phyloP scores from a whole-genome alignment of 2,797 vertebrate species.

The Liparis tanakae region DNA sequence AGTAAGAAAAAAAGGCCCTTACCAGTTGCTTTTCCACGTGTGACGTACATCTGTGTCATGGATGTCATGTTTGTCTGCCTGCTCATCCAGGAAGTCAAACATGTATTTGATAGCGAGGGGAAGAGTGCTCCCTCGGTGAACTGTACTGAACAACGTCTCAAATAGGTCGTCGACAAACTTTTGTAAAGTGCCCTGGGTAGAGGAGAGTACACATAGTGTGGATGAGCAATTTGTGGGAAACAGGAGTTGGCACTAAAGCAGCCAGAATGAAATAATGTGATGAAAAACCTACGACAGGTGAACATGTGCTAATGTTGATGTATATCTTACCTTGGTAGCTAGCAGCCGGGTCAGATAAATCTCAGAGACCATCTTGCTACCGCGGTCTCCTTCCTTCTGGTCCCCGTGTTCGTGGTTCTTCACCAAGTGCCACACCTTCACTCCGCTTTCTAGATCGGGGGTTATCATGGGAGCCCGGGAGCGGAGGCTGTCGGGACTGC shows the following conservation, averaged over 20 bases:
- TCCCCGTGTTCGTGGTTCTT: constrained; percentile 99
- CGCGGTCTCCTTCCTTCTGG: constrained; percentile 97
- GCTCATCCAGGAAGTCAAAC: constrained; percentile 99
- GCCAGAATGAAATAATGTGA: not conserved
- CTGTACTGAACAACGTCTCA: constrained; percentile 98
- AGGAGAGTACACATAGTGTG: not conserved
- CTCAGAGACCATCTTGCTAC: constrained; percentile 99
- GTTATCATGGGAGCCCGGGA: constrained; percentile 98
- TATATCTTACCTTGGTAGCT: constrained; percentile 87
- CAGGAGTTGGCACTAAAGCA: not conserved
- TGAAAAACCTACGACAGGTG: not conserved
- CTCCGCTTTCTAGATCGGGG: constrained; percentile 95
- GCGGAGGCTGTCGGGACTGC: constrained; percentile 96
- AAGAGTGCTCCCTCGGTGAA: constrained; percentile 94
- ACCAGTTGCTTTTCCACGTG: constrained; percentile 99
- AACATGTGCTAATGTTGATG: not conserved
- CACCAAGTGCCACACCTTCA: constrained; percentile 98
- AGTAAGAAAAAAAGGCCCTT: constrained; percentile 42
- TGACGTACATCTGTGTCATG: constrained; percentile 96
- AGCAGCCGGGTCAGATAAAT: constrained; percentile 97
- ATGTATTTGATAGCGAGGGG: constrained; percentile 99
- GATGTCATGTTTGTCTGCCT: constrained; percentile 95
- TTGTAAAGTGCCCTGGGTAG: constrained; percentile 92
- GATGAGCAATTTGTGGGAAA: constrained; percentile 1
- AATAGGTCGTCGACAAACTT: constrained; percentile 99